Evolutionary conservation across 2,888 invertebrate species (phyloP), one percentile per base, ranked within the genome.

Genomic region (Drosophila borealis): DNA sequence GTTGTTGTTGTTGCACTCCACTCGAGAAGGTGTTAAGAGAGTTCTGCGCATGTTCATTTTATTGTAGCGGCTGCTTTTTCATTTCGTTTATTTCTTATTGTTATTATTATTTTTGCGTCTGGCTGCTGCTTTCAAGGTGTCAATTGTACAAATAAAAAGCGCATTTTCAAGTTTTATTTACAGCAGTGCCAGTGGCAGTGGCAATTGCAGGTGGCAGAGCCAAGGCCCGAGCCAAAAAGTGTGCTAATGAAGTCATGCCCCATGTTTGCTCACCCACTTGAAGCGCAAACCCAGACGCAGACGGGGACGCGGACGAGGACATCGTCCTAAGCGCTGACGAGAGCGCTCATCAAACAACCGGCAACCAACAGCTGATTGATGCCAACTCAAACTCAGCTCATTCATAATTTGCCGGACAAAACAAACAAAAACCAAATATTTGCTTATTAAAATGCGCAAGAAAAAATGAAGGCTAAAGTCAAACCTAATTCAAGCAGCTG

Each of bases 1-100:
- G 56, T 13, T 86, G n/a, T n/a, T n/a, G n/a, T n/a, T n/a, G 69
- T 17, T 81, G 66, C 74, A 78, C 70, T 75, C 69, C 69, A 80
- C 74, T 80, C 70, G 68, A 79, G 80, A 82, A 84, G 90, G 89
- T 84, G 84, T 84, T 88, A 89, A 86, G 68, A 78, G 76, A 65
- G 80, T 80, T 84, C 80, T 70, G 79, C 77, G 80, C 80, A 69
- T 80, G 83, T 67, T 68, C 71, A 66, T 53, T 81, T 81, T 77
- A 71, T 71, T 80, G 55, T 62, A 65, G 77, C 77, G 80, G 66
- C 80, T 76, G 62, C 60, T 61, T 55, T 39, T 44, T 44, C 50
- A 13, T 39, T 57, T 48, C 39, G 25, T 62, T 41, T 62, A 46
- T 45, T 70, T 80, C 64, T 78, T 73, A 75, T 62, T 62, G 60